Percentiles rank a stretch among this genome's conserved stretches.
phyloP scores from a whole-genome alignment of 2,113 vertebrate species.

The Falco punctatus region DNA sequence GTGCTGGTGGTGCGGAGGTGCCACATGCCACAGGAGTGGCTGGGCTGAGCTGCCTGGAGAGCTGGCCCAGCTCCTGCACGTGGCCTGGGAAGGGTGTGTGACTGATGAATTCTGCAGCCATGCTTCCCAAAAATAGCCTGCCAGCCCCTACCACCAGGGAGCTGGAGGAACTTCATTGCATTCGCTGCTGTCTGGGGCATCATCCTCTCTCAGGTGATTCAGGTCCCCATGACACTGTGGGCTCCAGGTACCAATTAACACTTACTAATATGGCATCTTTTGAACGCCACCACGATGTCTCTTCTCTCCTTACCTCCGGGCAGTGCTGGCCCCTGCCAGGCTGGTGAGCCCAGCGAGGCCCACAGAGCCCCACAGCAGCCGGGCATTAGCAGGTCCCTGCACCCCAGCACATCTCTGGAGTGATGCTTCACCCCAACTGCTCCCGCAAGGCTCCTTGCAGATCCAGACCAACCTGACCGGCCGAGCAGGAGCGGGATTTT shows the following conservation, averaged over 20 bases:
- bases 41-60: neutral
- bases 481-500: neutral
- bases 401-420: neutral
- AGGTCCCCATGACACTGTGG: neutral
- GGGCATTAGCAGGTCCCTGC: neutral
- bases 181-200: neutral
- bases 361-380: neutral
- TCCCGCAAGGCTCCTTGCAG: neutral
- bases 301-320: neutral
- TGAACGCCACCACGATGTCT: neutral
- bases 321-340: neutral
- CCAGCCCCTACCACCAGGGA: neutral
- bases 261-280: neutral
- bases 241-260: neutral
- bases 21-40: neutral
- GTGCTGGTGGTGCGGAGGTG: neutral
- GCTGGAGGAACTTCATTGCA: neutral
- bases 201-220: neutral
- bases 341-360: rapidly evolving
- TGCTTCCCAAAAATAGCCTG: neutral
- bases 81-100: neutral
- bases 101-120: neutral
- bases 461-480: neutral
- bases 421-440: neutral
- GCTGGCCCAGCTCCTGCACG: neutral